Conservation (phyloP, 1,140 invertebrate genomes). For the Eupeodes corollae region DNA sequence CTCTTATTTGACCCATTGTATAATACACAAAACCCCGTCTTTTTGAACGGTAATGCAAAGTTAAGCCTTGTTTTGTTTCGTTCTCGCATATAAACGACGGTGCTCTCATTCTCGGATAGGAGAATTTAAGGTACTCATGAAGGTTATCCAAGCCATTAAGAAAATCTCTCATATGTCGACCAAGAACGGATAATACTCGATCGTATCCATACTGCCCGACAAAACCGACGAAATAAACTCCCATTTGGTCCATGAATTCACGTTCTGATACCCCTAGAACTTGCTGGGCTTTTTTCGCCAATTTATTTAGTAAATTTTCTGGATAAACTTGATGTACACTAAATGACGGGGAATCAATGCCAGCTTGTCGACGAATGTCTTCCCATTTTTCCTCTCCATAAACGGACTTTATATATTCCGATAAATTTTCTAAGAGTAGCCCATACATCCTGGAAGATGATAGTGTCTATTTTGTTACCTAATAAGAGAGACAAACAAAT, state of each 20-base stretch:
- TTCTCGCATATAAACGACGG: slow-evolving; percentile 95
- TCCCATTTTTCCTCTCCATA: slow-evolving; percentile 92
- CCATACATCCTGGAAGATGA: slow-evolving; percentile 75
- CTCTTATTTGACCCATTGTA: slow-evolving; percentile 91
- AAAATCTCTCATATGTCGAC: slow-evolving; percentile 89
- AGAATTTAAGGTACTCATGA: slow-evolving; percentile 94
- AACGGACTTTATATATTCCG: slow-evolving; percentile 75
- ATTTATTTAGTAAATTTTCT: slow-evolving; percentile 71
- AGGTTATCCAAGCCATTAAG: slow-evolving; percentile 93
- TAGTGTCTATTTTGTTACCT: too few species aligned
- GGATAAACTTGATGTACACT: slow-evolving; percentile 87
- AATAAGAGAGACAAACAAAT: too few species aligned
- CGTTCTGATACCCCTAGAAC: slow-evolving; percentile 70
- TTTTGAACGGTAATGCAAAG: slow-evolving; percentile 87
- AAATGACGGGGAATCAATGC: slow-evolving; percentile 76
- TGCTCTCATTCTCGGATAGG: slow-evolving; percentile 81
- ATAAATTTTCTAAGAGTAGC: slow-evolving; percentile 81
- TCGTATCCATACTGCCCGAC: slow-evolving; percentile 94
- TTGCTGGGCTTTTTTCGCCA: slow-evolving; percentile 75
- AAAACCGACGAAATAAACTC: slow-evolving; percentile 79
- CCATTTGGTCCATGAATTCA: slow-evolving; percentile 85
- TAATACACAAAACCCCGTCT: slow-evolving; percentile 88
- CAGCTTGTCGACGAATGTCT: slow-evolving; percentile 65
- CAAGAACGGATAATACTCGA: slow-evolving; percentile 74
- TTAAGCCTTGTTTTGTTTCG: slow-evolving; percentile 81